A percentile compares a stretch with the other conserved stretches of the same genome.
Evolutionary conservation across 2,888 invertebrate genomes (phyloP).

Genomic region (Biston betularia): DNA sequence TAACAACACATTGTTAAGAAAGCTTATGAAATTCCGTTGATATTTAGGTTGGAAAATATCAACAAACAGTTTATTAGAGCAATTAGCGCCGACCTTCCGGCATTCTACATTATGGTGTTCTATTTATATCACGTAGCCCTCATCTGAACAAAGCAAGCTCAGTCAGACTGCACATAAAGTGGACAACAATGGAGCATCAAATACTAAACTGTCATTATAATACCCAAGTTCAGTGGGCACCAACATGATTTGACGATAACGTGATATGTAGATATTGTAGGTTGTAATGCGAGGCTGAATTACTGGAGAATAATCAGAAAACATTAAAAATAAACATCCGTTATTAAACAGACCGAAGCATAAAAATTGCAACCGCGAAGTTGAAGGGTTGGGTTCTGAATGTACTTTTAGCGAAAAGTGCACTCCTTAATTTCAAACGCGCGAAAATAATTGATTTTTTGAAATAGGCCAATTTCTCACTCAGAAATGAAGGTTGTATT

Average conservation of each 20-base stretch:
- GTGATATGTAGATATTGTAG: conserved; percentile 1
- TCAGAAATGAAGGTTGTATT: no score
- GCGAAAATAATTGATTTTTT: no score
- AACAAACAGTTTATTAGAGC: conserved; percentile 19
- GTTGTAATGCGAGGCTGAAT: background rate
- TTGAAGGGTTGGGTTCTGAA: no score
- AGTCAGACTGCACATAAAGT: conserved; percentile 23
- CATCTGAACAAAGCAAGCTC: conserved; percentile 25
- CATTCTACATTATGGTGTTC: conserved; percentile 16
- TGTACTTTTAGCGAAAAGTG: no score
- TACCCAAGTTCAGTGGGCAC: conserved; percentile 29
- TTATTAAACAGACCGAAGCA: no score
- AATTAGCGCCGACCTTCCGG: conserved; percentile 22
- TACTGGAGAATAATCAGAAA: background rate
- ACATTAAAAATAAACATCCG: background rate
- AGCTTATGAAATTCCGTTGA: conserved; percentile 13
- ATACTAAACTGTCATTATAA: conserved; percentile 27
- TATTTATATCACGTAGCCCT: conserved; percentile 18
- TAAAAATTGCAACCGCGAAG: background rate
- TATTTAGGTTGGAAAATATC: conserved; percentile 16
- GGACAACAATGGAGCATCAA: conserved; percentile 33
- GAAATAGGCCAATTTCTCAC: no score
- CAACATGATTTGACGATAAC: conserved; percentile 2
- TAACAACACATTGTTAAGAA: conserved; percentile 11
- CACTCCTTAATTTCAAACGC: no score